phyloP scores from a whole-genome alignment of 1,140 invertebrate genomes.

The Rhynchophorus ferrugineus region DNA sequence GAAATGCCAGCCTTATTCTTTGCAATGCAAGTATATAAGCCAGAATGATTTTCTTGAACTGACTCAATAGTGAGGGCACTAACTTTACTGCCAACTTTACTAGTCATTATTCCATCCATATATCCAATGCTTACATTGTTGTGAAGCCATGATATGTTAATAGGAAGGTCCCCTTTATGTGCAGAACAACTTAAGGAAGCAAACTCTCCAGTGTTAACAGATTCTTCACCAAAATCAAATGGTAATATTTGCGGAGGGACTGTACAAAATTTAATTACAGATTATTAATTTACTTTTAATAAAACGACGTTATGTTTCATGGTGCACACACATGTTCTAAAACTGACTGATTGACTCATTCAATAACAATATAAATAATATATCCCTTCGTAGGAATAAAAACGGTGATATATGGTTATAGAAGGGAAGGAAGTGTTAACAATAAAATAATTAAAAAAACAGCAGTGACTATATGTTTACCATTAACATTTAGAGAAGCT shows the following conservation, averaged over 20 bases:
- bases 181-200: no score
- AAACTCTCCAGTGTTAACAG: no score
- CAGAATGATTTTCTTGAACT: slow-evolving; percentile 44
- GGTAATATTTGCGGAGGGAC: no score
- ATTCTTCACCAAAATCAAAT: no score
- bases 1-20: slow-evolving; percentile 46
- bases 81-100: slow-evolving; percentile 47
- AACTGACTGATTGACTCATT: no score
- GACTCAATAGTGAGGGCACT: slow-evolving; percentile 54
- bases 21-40: slow-evolving; percentile 55
- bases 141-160: slow-evolving; percentile 59
- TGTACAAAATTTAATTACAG: no score
- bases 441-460: not conserved
- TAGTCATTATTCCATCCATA: slow-evolving; percentile 39
- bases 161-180: slow-evolving; percentile 66
- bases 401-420: no score
- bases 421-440: not conserved
- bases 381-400: no score
- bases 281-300: no score
- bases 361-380: no score
- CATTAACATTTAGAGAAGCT: slow-evolving; percentile 65
- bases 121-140: slow-evolving; percentile 32
- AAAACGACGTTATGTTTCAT: no score
- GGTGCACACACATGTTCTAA: no score
- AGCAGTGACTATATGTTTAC: slow-evolving; percentile 41